Percentiles rank a stretch among this genome's conserved stretches.
These are phyloP conservation scores for Allophyes oxyacanthae DNA, from an alignment of 2,888 invertebrate species.

Conservation along the genomic window DNA sequence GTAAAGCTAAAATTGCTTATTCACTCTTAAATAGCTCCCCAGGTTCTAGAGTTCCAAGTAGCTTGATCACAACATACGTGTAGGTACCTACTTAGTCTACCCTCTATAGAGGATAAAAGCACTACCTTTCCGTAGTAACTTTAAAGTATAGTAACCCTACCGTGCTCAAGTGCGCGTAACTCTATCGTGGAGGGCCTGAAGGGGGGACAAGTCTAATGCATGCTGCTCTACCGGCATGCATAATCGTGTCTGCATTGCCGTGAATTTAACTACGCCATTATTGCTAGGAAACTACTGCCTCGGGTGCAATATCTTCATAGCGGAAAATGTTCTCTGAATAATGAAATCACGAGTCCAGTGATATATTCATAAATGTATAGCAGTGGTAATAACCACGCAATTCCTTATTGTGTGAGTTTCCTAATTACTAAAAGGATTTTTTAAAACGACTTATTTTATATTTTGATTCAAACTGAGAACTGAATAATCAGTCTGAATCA, in stretches of 20 bases:
- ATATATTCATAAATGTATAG: conserved; percentile 18
- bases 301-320: conserved; percentile 4
- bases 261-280: conserved; percentile 32
- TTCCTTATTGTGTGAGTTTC: background rate
- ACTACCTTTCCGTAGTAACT: conserved; percentile 40
- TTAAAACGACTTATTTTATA: too few species aligned
- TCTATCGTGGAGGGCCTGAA: conserved; percentile 61
- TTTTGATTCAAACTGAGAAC: too few species aligned
- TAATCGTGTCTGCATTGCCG: conserved; percentile 42
- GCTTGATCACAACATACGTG: conserved; percentile 18
- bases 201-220: conserved; percentile 54
- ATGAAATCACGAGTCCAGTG: conserved; percentile 10
- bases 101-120: conserved; percentile 29
- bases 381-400: conserved; percentile 15
- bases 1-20: too few species aligned
- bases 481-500: too few species aligned
- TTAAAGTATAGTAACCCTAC: conserved; percentile 46
- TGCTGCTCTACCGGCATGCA: conserved; percentile 45
- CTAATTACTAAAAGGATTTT: too few species aligned
- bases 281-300: conserved; percentile 18
- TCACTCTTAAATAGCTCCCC: conserved; percentile 18
- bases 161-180: conserved; percentile 74
- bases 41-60: conserved; percentile 11
- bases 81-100: conserved; percentile 17
- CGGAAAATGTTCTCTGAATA: conserved; percentile 8